Evolutionary conservation across 2,797 vertebrate species (phyloP).

Genomic region (Sebastes hopkinsi): DNA sequence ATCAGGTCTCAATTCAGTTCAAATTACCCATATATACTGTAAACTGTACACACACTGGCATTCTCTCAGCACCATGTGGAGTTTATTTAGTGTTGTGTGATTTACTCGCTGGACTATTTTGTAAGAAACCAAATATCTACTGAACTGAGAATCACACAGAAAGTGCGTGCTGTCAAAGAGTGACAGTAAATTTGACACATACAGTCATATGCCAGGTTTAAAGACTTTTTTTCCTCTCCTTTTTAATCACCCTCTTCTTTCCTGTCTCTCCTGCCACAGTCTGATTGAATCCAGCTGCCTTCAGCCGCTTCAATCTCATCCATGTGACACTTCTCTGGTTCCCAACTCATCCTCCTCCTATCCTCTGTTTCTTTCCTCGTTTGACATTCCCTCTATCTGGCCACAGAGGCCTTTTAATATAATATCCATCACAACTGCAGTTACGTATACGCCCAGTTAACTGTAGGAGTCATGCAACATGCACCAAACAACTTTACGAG

Average conservation of each 20-base stretch:
- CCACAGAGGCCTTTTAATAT: conserved; percentile 43
- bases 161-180: conserved; percentile 37
- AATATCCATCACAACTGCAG: conserved; percentile 24
- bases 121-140: not conserved
- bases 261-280: conserved; percentile 55
- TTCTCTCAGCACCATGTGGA: not conserved
- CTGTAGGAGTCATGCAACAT: not conserved
- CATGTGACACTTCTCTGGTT: conserved; percentile 53
- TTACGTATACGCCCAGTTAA: conserved; percentile 1
- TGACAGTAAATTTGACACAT: conserved; percentile 60
- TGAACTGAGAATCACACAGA: not conserved
- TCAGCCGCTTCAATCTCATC: conserved; percentile 73
- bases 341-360: conserved; percentile 48
- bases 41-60: not conserved
- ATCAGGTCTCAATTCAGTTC: not conserved
- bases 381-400: conserved; percentile 38
- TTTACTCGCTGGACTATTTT: not conserved
- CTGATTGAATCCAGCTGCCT: conserved; percentile 77
- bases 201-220: conserved; percentile 52
- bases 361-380: conserved; percentile 33
- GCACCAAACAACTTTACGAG: not conserved
- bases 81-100: not conserved
- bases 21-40: not conserved
- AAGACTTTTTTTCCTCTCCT: conserved; percentile 44
- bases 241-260: conserved; percentile 68